phyloP scores from a whole-genome alignment of 2,888 invertebrate species.

The Eremobia ochroleuca region DNA sequence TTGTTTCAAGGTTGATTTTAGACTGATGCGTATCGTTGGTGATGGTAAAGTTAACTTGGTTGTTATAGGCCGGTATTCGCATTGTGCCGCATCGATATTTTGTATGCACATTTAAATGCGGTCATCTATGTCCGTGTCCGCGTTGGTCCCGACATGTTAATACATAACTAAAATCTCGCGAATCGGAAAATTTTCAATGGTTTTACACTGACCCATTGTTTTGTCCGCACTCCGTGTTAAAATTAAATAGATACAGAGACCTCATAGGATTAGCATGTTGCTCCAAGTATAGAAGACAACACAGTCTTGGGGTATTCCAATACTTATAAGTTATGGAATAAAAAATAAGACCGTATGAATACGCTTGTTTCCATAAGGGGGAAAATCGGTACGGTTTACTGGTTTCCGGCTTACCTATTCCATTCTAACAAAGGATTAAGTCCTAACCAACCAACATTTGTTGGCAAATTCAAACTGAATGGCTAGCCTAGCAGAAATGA shows the following conservation, averaged over 20 bases:
- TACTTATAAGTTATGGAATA: conserved; percentile 38
- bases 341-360: conserved; percentile 49
- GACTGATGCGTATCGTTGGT: conserved; percentile 47
- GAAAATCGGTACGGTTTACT: conserved; percentile 3
- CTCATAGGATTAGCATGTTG: conserved; percentile 53
- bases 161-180: conserved; percentile 79
- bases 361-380: conserved; percentile 21
- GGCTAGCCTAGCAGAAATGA: neutral
- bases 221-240: conserved; percentile 59
- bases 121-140: conserved; percentile 84
- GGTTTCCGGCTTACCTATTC: neutral
- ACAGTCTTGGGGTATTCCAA: conserved; percentile 39
- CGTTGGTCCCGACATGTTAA: conserved; percentile 78
- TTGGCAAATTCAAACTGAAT: neutral
- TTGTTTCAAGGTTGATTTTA: conserved; percentile 65
- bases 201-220: conserved; percentile 69
- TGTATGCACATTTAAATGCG: conserved; percentile 90
- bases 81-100: conserved; percentile 88
- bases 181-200: conserved; percentile 78
- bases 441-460: neutral
- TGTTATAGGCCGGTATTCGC: conserved; percentile 81
- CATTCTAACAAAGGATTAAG: neutral
- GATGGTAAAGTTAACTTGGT: conserved; percentile 68
- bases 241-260: conserved; percentile 60
- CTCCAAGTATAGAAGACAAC: conserved; percentile 59